phyloP scores from a whole-genome alignment of 2,797 vertebrate species.

The Labeo calbasu region DNA sequence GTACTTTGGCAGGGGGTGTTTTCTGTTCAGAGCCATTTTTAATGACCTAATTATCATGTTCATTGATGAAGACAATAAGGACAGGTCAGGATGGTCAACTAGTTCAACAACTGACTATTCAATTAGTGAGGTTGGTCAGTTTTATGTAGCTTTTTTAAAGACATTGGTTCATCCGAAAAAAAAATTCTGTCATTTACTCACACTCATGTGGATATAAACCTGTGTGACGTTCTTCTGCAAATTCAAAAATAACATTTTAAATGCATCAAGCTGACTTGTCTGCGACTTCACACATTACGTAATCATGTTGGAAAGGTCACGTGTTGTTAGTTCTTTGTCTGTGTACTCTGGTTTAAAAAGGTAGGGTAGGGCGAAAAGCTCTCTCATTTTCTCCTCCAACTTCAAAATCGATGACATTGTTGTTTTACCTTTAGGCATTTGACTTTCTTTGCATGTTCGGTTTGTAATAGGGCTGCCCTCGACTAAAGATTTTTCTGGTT shows the following conservation, averaged over 20 bases:
- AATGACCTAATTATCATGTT: slow-evolving; percentile 25
- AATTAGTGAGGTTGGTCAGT: not conserved
- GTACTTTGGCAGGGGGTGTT: slow-evolving; percentile 27
- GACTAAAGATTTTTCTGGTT: too few species aligned
- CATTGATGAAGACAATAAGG: slow-evolving; percentile 6
- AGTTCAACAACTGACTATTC: not conserved
- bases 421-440: too few species aligned
- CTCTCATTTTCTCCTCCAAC: too few species aligned
- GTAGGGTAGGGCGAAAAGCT: too few species aligned
- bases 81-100: not conserved
- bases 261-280: not conserved
- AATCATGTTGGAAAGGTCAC: too few species aligned
- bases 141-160: not conserved
- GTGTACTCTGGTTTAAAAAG: too few species aligned
- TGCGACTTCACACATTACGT: too few species aligned
- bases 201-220: not conserved
- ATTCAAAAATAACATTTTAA: not conserved
- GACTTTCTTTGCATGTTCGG: too few species aligned
- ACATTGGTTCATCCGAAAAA: not conserved
- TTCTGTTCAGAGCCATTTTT: slow-evolving; percentile 27
- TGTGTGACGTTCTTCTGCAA: not conserved
- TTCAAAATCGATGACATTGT: too few species aligned
- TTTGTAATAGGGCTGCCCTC: too few species aligned
- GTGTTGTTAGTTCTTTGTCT: too few species aligned
- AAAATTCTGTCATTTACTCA: not conserved